Base-by-base conservation (phyloP, 2,797 vertebrate species). In the Coreius guichenoti region DNA sequence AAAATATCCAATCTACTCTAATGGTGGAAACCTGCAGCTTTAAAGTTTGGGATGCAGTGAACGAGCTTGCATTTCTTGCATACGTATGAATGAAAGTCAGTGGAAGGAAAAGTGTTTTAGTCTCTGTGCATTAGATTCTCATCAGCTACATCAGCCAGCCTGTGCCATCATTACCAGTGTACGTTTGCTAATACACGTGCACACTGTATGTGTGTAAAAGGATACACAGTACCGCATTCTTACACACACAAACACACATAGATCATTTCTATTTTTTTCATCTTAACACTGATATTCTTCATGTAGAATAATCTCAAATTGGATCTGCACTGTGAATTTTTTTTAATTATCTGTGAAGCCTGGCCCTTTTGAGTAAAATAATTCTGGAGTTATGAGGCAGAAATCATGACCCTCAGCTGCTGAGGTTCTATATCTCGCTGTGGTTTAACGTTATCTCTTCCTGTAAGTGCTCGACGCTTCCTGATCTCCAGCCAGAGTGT, bases 271-370 rank as follows among this genome's bases (percentile, higher is more conserved):
- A 0, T 83, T 77, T 76, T 83, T 77, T 81, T 49, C 69, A 74
- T 80, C 67, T 72, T 43, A 16, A 29, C 86, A 87, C 91, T 90
- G 88, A 92, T 91, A 94, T 93, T 92, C 91, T 91, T 94, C 90
- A 90, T 93, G 93, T 92, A 91, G 91, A 90, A 91, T 93, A 91
- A 93, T 94, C 94, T 94, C 85, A 95, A 93, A 93, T 94, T 93
- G 92, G 94, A 94, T 96, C 95, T 94, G 94, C 93, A 95, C 93
- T 92, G 92, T 91, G 95, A 91, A 91, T 91, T 94, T 94, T 89
- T 90, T 94, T 92, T 94, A 95, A 95, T 96, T 95, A 95, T 95
- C 92, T 93, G 90, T 92, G 92, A 94, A 93, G 93, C 90, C 91
- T 89, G 91, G 93, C 92, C 86, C 92, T 91, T 92, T 91, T 92